Evolutionary conservation across 2,113 vertebrate genomes (phyloP).

Genomic region (Nesoenas mayeri): DNA sequence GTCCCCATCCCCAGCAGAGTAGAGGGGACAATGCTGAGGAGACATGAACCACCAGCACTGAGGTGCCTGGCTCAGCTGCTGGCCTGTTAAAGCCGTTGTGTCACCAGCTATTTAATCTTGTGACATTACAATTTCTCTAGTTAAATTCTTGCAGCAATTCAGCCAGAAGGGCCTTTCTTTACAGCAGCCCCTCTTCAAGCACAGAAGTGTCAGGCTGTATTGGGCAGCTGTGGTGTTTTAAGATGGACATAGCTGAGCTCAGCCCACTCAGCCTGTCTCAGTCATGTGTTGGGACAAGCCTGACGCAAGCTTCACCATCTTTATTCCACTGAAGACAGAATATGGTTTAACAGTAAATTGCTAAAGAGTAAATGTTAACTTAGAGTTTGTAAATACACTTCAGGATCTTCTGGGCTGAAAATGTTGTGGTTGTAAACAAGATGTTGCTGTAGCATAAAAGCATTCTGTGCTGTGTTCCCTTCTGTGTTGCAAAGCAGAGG

Average conservation of each 20-base stretch:
- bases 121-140: neutral
- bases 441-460: neutral
- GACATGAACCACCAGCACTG: neutral
- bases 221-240: neutral
- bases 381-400: neutral
- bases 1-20: neutral
- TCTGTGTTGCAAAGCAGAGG: neutral
- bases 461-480: rapidly evolving
- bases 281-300: rapidly evolving
- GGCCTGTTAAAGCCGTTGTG: neutral
- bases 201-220: neutral
- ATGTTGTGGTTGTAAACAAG: neutral
- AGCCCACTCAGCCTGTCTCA: neutral
- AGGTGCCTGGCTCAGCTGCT: neutral
- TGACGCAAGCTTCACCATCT: neutral
- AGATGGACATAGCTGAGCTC: neutral
- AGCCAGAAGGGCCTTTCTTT: neutral
- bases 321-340: neutral
- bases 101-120: neutral
- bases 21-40: neutral
- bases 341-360: neutral
- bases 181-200: rapidly evolving
- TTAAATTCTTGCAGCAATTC: neutral
- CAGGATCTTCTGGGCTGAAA: neutral
- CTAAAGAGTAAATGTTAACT: neutral